A percentile compares a stretch with the other conserved stretches of the same genome.
Conservation (phyloP, 2,888 invertebrate genomes). For the Clitarchus hookeri region DNA sequence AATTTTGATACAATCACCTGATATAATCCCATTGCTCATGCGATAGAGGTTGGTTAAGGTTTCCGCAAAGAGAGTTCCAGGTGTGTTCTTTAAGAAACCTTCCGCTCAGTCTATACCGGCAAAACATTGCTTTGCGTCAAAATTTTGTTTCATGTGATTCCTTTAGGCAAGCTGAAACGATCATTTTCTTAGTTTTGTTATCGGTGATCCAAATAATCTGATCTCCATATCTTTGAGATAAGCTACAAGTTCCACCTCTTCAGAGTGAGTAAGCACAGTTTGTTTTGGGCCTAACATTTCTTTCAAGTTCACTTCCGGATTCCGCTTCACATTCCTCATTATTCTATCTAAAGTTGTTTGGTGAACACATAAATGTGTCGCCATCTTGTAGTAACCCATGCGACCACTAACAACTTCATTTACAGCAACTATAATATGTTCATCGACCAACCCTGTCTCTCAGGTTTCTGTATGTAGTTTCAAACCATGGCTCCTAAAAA, state of each 20-base stretch:
- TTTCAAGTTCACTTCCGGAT: conserved; percentile 22
- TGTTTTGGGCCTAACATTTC: neutral
- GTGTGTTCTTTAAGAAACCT: conserved; percentile 28
- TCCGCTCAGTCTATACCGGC: conserved; percentile 41
- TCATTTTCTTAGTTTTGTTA: conserved; percentile 36
- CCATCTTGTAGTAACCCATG: conserved; percentile 39
- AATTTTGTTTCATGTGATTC: conserved; percentile 39
- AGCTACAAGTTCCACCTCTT: conserved; percentile 34
- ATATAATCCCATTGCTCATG: conserved; percentile 40
- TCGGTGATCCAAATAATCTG: conserved; percentile 40
- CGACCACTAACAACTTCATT: conserved; percentile 35
- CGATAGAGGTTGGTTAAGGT: conserved; percentile 39
- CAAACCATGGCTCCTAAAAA: conserved; percentile 20
- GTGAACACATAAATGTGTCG: conserved; percentile 33
- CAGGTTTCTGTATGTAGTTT: conserved; percentile 27
- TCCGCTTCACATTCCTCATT: conserved; percentile 33
- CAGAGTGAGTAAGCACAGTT: conserved; percentile 36
- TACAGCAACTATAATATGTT: conserved; percentile 40
- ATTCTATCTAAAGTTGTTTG: conserved; percentile 41
- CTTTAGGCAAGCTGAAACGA: conserved; percentile 41
- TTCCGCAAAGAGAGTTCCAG: conserved; percentile 33
- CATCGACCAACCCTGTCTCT: conserved; percentile 40
- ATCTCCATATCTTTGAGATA: conserved; percentile 37
- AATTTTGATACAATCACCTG: conserved; percentile 36
- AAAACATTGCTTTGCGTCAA: conserved; percentile 38